These are phyloP conservation scores for Cosmia trapezina DNA, from an alignment of 2,888 invertebrate species.

Conservation along the genomic window DNA sequence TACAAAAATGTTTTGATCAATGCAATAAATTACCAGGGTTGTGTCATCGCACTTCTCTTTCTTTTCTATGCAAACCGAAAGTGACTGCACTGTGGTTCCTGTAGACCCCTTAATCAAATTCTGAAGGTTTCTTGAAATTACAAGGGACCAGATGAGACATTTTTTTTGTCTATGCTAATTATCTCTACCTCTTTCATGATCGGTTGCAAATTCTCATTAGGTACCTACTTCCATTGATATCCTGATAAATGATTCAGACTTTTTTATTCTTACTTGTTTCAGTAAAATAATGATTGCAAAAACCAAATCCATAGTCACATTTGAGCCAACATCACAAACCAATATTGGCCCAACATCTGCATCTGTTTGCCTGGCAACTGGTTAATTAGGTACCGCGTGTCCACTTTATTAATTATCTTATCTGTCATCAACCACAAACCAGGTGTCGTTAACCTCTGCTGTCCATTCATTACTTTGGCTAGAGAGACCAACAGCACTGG, in stretches of 20 bases:
- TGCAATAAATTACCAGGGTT: background rate
- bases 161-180: background rate
- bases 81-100: background rate
- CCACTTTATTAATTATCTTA: slow-evolving; percentile 65
- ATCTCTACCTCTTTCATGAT: no score
- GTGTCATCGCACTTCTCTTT: background rate
- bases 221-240: background rate
- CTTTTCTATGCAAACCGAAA: background rate
- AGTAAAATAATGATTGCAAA: background rate
- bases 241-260: background rate
- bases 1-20: no score
- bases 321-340: slow-evolving; percentile 31
- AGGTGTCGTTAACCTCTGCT: slow-evolving; percentile 47
- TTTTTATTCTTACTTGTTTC: background rate
- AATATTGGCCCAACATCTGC: slow-evolving; percentile 51
- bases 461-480: slow-evolving; percentile 43
- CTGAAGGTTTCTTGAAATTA: background rate
- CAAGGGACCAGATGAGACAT: background rate
- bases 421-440: slow-evolving; percentile 60
- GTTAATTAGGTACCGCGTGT: slow-evolving; percentile 58
- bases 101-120: no score
- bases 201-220: background rate
- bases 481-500: slow-evolving; percentile 39
- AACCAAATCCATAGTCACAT: background rate
- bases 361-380: slow-evolving; percentile 44